Evolutionary conservation across 2,888 invertebrate species (phyloP), one percentile per base, ranked within the genome.

Genomic region (Phyto melanocephala): DNA sequence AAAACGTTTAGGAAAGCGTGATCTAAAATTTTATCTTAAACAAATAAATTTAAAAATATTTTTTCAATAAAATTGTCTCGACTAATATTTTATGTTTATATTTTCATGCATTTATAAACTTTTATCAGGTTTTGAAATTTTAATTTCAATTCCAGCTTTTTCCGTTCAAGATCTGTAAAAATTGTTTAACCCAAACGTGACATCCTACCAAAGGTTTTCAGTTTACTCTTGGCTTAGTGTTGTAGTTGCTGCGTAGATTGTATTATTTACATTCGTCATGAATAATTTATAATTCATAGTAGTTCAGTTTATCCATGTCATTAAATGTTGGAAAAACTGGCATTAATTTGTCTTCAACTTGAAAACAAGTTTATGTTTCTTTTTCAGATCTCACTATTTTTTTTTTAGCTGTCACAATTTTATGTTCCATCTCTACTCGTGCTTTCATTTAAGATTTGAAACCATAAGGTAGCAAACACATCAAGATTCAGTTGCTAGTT

Each of bases 381-480:
- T 70, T 78, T 56, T 28, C 33, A 50, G 63, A 72, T 33, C 42
- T 54, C 5, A 52, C 50, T 42, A 58, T 70, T 71, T n/a, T n/a
- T n/a, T n/a, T n/a, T n/a, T 78, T 40, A 78, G 71, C 78, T 78
- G 78, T 72, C 72, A 79, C 60, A 60, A 76, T 42, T 68, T 67
- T 33, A 58, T 60, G 33, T 79, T 60, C n/a, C 72, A 56, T 50
- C 65, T 72, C 50, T 35, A 28, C n/a, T n/a, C n/a, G 28, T 28
- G 28, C 58, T 28, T 20, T 15, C 42, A 58, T 60, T 79, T 79
- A 42, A 67, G 58, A 67, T 72, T 56, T 50, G n/a, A 72, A 52
- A 33, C 11, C 65, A 22, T 63, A 71, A 71, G 70, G 56, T 78
- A 63, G 70, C 63, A 67, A 50, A 24, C 5, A 47, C 28, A 47